Percentiles rank a stretch among this genome's conserved stretches.
Evolutionary conservation across 1,140 invertebrate species (phyloP).

Genomic region (Sarcophaga bullata): DNA sequence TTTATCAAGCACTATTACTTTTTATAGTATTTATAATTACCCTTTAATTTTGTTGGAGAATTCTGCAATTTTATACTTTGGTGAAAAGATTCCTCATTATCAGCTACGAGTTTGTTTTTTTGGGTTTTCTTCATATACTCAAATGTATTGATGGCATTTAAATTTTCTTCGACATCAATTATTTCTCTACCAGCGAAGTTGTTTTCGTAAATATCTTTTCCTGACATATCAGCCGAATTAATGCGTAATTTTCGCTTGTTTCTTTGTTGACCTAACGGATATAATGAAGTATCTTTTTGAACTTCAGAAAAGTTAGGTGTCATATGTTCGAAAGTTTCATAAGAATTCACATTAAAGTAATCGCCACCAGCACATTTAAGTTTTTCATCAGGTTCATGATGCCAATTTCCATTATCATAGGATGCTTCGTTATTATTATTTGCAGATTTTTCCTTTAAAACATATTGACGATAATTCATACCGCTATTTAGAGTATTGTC

Average conservation of each 20-base stretch:
- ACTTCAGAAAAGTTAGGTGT: no score
- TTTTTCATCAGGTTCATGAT: not conserved
- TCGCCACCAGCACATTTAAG: not conserved
- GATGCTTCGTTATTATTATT: not conserved
- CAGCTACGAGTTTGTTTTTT: not conserved
- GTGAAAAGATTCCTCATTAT: not conserved
- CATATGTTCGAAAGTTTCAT: not conserved
- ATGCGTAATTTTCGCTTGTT: not conserved
- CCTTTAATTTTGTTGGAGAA: not conserved
- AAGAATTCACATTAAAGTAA: not conserved
- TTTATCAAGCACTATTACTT: no score
- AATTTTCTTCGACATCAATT: not conserved
- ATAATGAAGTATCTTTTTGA: not conserved
- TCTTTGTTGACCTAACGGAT: not conserved
- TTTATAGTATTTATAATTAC: not conserved
- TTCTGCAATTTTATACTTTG: not conserved
- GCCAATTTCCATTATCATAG: conserved; percentile 15
- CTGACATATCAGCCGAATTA: not conserved
- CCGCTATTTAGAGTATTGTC: not conserved
- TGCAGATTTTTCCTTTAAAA: not conserved
- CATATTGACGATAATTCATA: conserved; percentile 39
- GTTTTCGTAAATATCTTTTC: not conserved
- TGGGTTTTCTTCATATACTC: not conserved
- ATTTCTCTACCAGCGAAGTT: not conserved
- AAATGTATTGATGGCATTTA: not conserved